Percentiles rank a stretch among this genome's conserved stretches.
Evolutionary conservation across 2,888 invertebrate genomes (phyloP).

Genomic region (Melangyna quadrimaculata): DNA sequence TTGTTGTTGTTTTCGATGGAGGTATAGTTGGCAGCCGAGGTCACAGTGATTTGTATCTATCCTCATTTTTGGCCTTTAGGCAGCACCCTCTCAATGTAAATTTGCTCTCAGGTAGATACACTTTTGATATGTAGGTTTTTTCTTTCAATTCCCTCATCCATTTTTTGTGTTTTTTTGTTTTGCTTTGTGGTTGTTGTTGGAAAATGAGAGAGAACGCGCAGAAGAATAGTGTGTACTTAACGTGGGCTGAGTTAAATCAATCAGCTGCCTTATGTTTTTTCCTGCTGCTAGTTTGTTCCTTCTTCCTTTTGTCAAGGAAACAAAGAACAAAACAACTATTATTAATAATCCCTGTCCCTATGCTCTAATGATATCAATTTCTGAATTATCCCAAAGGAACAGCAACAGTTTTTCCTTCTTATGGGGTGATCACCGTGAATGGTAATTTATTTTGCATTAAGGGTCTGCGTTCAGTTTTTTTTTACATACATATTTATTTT

Average conservation of each 20-base stretch:
- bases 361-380: constrained; percentile 54
- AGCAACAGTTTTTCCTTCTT: constrained; percentile 37
- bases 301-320: constrained; percentile 14
- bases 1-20: background rate
- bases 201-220: constrained; percentile 42
- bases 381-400: background rate
- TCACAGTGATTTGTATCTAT: constrained; percentile 71
- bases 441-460: constrained; percentile 64
- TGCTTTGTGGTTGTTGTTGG: constrained; percentile 1
- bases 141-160: constrained; percentile 65
- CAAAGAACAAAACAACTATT: constrained; percentile 34
- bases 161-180: background rate
- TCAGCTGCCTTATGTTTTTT: constrained; percentile 55
- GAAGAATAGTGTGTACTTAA: constrained; percentile 11
- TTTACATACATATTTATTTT: background rate
- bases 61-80: constrained; percentile 64
- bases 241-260: constrained; percentile 54
- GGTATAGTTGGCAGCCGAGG: constrained; percentile 51
- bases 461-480: constrained; percentile 23
- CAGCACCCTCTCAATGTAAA: constrained; percentile 15
- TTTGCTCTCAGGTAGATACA: constrained; percentile 65
- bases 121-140: constrained; percentile 53
- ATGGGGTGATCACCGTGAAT: constrained; percentile 15
- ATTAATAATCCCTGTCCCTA: constrained; percentile 24
- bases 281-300: background rate